Base-by-base conservation (phyloP, 2,113 vertebrate genomes). In the Myiagra hebetior region DNA sequence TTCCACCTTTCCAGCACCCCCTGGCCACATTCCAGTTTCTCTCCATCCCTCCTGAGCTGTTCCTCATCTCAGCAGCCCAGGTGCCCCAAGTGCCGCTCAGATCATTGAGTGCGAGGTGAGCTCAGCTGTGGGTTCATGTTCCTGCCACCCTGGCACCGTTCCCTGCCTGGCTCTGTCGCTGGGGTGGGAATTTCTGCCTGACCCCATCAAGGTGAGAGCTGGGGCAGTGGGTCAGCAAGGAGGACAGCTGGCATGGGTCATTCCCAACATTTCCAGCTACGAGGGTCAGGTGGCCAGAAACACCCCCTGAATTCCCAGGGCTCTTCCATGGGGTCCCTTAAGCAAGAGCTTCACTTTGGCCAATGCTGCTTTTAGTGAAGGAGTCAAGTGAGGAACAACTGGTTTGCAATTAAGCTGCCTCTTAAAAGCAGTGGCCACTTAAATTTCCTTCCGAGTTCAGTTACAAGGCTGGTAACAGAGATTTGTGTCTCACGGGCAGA, bases 71-170 rank as follows among this genome's bases (percentile, higher is more conserved):
- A 57, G 50, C 37, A 11, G 13, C 67, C 13, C 35, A 42, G 26
- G 8, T 59, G 59, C 42, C n/a, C n/a, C 37, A 28, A 1, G 22
- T 16, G 50, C 49, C 44, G 11, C 52, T 20, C 73, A 69, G 39
- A 18, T 44, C 27, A 4, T 2, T 8, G 30, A 4, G 64, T 9
- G 2, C 35, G 79, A 8, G 70, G 8, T 22, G 62, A 90, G 52
- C 37, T 13, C 70, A 64, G 3, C 33, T 14, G 6, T 2, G 53
- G 16, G 33, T 7, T 64, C 41, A 2, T 33, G 9, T 6, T 44
- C 52, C 63, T 4, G 11, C 7, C 42, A 44, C 17, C 16, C 27
- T 0, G 1, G 6, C 37, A 19, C 47, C 0, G 0, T 31, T 37
- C 26, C 81, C 33, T 12, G 26, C n/a, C 39, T 41, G 22, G 1